These are phyloP conservation scores for Gymnogyps californianus DNA, from an alignment of 2,113 vertebrate genomes.

Conservation along the genomic window DNA sequence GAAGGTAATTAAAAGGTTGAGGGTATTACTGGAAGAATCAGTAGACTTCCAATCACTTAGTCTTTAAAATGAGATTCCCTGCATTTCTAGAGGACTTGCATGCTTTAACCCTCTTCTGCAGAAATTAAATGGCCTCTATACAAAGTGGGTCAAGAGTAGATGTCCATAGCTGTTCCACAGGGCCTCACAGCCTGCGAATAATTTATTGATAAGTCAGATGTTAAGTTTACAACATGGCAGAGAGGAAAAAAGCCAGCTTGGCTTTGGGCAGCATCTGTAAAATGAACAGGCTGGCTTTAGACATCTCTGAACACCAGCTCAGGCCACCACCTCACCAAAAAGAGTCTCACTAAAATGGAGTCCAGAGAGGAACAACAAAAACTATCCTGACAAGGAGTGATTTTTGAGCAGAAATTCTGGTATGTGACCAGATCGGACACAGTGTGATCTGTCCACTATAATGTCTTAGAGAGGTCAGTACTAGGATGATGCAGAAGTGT, in stretches of 20 bases:
- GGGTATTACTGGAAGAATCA: not conserved
- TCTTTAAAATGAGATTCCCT: not conserved
- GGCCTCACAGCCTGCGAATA: not conserved
- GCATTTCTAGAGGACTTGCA: not conserved
- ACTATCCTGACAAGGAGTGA: not conserved
- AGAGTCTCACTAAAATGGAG: not conserved
- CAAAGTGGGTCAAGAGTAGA: not conserved
- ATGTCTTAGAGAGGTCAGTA: not conserved
- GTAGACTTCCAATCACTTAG: not conserved
- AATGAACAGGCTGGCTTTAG: not conserved
- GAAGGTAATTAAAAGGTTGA: not conserved
- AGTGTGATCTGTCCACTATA: not conserved
- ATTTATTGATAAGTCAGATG: not conserved
- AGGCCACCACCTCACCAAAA: not conserved
- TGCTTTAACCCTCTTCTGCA: not conserved
- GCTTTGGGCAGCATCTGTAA: not conserved
- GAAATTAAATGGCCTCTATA: not conserved
- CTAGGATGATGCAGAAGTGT: not conserved
- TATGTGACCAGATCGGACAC: not conserved
- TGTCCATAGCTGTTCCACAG: not conserved
- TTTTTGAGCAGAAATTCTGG: not conserved
- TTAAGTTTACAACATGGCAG: not conserved
- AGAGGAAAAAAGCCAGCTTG: not conserved
- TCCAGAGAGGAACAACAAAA: not conserved
- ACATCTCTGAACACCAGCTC: not conserved